phyloP scores from a whole-genome alignment of 2,113 vertebrate species.

The Glaucidium brasilianum region DNA sequence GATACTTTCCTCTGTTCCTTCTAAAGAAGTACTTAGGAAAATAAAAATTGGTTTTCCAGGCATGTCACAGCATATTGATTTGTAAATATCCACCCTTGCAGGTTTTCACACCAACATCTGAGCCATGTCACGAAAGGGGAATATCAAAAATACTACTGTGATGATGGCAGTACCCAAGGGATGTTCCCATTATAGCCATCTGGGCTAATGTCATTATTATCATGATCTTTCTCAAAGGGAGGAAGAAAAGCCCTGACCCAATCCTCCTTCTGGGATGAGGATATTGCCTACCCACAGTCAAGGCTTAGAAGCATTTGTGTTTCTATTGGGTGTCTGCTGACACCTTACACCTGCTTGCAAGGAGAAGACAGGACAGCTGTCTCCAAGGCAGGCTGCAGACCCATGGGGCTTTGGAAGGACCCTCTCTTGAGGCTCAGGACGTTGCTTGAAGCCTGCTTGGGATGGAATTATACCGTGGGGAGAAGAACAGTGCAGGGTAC shows the following conservation, averaged over 20 bases:
- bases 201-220: background rate
- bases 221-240: background rate
- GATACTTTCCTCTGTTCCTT: background rate
- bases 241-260: no score
- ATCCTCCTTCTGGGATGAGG: background rate
- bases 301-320: background rate
- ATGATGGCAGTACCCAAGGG: background rate
- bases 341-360: background rate
- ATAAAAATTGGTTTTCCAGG: background rate
- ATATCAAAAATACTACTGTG: background rate
- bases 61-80: background rate
- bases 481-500: background rate
- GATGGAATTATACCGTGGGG: fast-evolving
- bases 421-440: background rate
- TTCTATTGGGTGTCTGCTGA: background rate
- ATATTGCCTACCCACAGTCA: background rate
- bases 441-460: background rate
- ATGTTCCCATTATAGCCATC: background rate
- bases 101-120: background rate
- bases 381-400: background rate
- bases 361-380: background rate
- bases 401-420: fast-evolving
- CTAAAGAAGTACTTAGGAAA: background rate
- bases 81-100: background rate
- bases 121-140: background rate